Evolutionary conservation across 2,888 invertebrate species (phyloP), one percentile per base, ranked within the genome.

Genomic region (Phytoseiulus persimilis): DNA sequence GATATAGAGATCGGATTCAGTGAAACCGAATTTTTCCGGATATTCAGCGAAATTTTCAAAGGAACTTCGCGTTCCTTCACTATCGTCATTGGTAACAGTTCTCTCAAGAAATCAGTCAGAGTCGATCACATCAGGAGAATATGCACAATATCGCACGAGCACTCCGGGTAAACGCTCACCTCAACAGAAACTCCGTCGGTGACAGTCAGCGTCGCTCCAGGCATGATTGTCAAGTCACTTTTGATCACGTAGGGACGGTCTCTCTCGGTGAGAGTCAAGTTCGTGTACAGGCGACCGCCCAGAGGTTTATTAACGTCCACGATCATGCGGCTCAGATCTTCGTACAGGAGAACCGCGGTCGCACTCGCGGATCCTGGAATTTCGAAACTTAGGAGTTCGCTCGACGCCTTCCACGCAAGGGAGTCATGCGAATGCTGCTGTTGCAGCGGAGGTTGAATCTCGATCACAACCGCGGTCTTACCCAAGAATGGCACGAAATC

Each of bases 221-320:
- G 98, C 98, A 99, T 98, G 0, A 99, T 95, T 0, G 99, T 99
- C 83, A 99, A 95, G 93, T 99, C 99, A 0, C 96, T 95, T 91
- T 94, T 94, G 31, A 99, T 94, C 0, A 95, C 92, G 92, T 98
- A 98, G 0, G 98, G 96, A 83, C 94, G 93, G 0, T 94, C 93
- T 90, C 95, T 94, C 32, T 94, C 93, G 90, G 94, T 94, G 65
- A 98, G 92, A 0, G 90, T 90, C 31, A 96, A 92, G 92, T 95
- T 95, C 90, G 94, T 94, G 90, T 94, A 94, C 65, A 96, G 94
- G 91, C 97, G 94, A 0, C 97, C 97, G 0, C 96, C 96, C 89
- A 97, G 93, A 91, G 90, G 90, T 9, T 94, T 94, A 91, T 95
- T 94, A 5, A 91, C 87, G 89, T 91, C 91, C 3, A 91, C 89